A percentile compares a stretch with the other conserved stretches of the same genome.
Evolutionary conservation across 2,888 invertebrate genomes (phyloP).

Genomic region (Notodonta ziczac): DNA sequence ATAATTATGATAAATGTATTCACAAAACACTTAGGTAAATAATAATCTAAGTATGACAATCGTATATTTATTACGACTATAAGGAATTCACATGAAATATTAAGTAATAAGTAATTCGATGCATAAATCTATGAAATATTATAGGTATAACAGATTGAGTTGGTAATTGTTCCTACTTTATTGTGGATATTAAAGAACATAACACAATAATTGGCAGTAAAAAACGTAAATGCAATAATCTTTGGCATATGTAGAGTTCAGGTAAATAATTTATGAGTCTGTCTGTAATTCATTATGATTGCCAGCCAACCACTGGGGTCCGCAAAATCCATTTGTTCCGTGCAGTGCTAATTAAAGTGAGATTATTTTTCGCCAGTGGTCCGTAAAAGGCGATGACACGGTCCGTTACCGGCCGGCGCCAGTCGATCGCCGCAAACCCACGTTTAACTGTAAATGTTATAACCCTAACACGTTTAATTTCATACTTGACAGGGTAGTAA

Average conservation of each 20-base stretch:
- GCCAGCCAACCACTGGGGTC: constrained; percentile 10
- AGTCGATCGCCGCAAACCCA: constrained; percentile 33
- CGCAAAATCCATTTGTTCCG: constrained; percentile 19
- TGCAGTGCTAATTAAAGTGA: constrained; percentile 36
- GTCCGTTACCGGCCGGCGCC: constrained; percentile 61
- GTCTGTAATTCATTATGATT: constrained; percentile 8
- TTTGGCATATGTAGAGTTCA: constrained; percentile 14
- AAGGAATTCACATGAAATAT: too few species aligned
- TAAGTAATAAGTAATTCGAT: background rate
- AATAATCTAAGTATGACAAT: too few species aligned
- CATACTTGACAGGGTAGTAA: constrained; percentile 17
- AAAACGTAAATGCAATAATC: background rate
- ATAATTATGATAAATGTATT: too few species aligned
- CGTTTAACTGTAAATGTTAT: constrained; percentile 54
- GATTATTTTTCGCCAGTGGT: constrained; percentile 32
- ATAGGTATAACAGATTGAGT: background rate
- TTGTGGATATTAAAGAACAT: too few species aligned
- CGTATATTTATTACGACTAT: background rate
- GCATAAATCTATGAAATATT: background rate
- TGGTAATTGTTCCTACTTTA: background rate
- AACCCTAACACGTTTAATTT: constrained; percentile 32
- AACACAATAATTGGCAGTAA: background rate
- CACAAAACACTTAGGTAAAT: too few species aligned
- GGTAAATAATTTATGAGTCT: constrained; percentile 7
- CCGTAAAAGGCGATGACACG: constrained; percentile 43